phyloP scores from a whole-genome alignment of 1,140 invertebrate species.

The Aphelinus atriplicis region DNA sequence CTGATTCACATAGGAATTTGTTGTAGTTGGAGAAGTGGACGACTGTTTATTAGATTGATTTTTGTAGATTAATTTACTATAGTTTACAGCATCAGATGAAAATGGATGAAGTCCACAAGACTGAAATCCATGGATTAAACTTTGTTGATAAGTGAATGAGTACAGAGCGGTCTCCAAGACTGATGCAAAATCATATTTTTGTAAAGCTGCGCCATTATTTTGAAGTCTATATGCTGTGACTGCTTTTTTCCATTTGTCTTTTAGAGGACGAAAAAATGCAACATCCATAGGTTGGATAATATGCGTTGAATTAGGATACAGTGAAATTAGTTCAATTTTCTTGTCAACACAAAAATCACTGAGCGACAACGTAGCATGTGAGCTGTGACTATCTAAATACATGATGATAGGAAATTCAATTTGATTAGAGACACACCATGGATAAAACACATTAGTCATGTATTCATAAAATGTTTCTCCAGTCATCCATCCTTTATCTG shows the following conservation, averaged over 20 bases:
- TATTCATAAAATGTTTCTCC: slow-evolving; percentile 39
- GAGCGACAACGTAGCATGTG: slow-evolving; percentile 1
- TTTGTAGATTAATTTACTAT: no score
- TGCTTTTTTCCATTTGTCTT: neutral
- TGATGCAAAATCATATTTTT: no score
- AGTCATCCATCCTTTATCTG: slow-evolving; percentile 41
- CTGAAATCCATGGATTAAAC: no score
- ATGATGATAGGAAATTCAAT: neutral
- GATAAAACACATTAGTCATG: slow-evolving; percentile 24
- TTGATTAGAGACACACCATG: neutral
- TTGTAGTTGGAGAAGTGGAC: no score
- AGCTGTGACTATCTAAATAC: slow-evolving; percentile 9
- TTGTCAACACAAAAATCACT: neutral
- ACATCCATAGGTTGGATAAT: slow-evolving; percentile 5
- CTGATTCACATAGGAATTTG: no score
- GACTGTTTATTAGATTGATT: no score
- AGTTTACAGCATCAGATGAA: no score
- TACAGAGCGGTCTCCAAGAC: no score
- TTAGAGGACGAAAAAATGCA: slow-evolving; percentile 4
- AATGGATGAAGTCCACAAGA: no score
- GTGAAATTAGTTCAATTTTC: slow-evolving; percentile 7
- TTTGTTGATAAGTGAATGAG: no score
- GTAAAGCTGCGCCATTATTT: no score
- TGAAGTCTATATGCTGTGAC: no score
- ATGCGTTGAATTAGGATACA: slow-evolving; percentile 4